Evolutionary conservation across 2,797 vertebrate genomes (phyloP).

Genomic region (Setipinna tenuifilis): DNA sequence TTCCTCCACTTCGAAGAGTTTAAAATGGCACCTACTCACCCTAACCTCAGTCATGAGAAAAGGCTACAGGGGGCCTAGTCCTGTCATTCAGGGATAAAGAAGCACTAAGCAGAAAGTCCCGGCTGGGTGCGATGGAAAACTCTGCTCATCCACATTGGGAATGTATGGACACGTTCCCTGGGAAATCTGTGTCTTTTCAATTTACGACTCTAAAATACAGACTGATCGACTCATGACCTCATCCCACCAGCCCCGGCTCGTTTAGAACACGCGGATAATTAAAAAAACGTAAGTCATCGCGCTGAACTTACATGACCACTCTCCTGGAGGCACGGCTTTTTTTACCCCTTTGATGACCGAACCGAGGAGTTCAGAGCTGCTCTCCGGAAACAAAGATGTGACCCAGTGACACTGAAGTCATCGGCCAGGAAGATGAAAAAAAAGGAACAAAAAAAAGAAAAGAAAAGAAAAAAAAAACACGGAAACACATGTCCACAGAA

Average conservation of each 20-base stretch:
- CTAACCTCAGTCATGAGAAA: too few relatives aligned
- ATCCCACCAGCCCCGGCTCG: neutral
- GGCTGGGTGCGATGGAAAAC: neutral
- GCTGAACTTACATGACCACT: neutral
- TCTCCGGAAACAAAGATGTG: neutral
- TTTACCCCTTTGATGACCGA: too few relatives aligned
- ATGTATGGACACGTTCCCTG: neutral
- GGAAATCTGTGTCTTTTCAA: constrained; percentile 22
- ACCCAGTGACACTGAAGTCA: constrained; percentile 11
- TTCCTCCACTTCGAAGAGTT: too few relatives aligned
- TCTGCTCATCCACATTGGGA: neutral
- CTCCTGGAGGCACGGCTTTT: too few relatives aligned
- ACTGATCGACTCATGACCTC: constrained; percentile 26
- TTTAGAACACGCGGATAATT: too few relatives aligned
- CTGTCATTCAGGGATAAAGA: neutral
- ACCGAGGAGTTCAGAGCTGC: neutral
- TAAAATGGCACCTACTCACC: too few relatives aligned
- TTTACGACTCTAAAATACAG: constrained; percentile 15
- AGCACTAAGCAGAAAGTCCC: neutral
- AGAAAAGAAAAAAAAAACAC: neutral
- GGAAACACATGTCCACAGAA: neutral
- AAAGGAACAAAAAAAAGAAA: neutral
- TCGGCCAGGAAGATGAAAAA: neutral
- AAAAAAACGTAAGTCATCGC: neutral
- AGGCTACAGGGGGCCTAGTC: neutral